Percentiles rank a stretch among this genome's conserved stretches.
phyloP scores from a whole-genome alignment of 2,113 vertebrate species.

The Zingel zingel region DNA sequence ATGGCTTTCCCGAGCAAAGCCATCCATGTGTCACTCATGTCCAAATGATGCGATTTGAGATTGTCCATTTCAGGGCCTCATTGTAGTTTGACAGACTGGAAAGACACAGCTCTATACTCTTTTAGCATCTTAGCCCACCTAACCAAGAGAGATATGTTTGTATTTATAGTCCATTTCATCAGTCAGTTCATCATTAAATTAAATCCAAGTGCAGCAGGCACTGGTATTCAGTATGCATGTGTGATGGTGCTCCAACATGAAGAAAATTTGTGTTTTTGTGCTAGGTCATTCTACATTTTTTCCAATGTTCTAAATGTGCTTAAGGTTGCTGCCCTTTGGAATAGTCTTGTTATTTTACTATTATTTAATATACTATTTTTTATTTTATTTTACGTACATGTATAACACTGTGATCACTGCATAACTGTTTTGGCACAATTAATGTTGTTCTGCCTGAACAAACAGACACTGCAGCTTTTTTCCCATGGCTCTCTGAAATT shows the following conservation, averaged over 20 bases:
- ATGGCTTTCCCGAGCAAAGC: neutral
- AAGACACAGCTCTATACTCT: neutral
- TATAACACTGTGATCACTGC: neutral
- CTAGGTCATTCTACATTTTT: neutral
- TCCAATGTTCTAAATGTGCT: neutral
- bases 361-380: too few species aligned
- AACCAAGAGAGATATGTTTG: neutral
- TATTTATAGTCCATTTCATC: neutral
- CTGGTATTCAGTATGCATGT: neutral
- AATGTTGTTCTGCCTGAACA: constrained; percentile 20
- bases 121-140: neutral
- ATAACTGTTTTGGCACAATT: constrained; percentile 2
- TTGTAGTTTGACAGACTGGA: neutral
- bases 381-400: too few species aligned
- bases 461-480: constrained; percentile 35
- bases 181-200: neutral
- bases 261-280: neutral
- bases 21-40: neutral
- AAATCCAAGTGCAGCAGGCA: neutral
- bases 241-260: neutral
- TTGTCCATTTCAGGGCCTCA: neutral
- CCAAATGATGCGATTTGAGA: neutral
- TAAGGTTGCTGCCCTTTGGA: neutral
- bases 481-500: constrained; percentile 60
- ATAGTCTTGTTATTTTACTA: neutral